Evolutionary conservation across 2,113 vertebrate genomes (phyloP), one percentile per base, ranked within the genome.

Genomic region (Labeo rohita): DNA sequence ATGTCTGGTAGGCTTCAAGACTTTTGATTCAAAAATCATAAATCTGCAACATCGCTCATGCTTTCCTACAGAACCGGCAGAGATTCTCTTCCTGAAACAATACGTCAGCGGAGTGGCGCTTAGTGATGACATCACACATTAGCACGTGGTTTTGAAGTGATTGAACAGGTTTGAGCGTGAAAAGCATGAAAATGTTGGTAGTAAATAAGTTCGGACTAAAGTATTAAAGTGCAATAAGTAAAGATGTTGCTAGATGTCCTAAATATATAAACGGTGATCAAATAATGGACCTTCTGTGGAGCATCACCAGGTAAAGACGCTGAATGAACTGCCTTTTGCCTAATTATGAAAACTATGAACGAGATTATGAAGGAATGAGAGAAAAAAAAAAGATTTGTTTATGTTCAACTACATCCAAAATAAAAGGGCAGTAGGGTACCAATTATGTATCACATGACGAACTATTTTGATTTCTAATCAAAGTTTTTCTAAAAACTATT

Each of bases 1-100:
- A 98, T 99, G 2, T 85, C 84, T 85, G 59, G 3, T 6, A 34
- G 12, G 50, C 73, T 18, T 56, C 15, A 39, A 16, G 65, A 70
- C 50, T 12, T 13, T 82, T 50, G 0, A 28, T 10, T 83, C 36
- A 16, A 39, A 7, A 61, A 86, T 18, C 59, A 68, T 85, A 78
- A 8, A 18, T 43, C 9, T 75, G 3, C 21, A 54, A 6, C 50
- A 49, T 0, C 28, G 2, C 21, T 52, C 23, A 12, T 28, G 45
- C 34, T 59, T 52, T 59, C 12, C 16, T 5, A 8, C 18, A 43
- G 50, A 43, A 10, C 39, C 52, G 9, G 0, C 45, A 13, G 47
- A 39, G 7, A 9, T 73, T 43, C 81, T 73, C 86, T 94, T 95
- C 93, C 94, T 84, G 88, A 78, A 85, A 81, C 56, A 50, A 63